Evolutionary conservation across 2,888 invertebrate genomes (phyloP).

Genomic region (Ichneumoninae sp.): DNA sequence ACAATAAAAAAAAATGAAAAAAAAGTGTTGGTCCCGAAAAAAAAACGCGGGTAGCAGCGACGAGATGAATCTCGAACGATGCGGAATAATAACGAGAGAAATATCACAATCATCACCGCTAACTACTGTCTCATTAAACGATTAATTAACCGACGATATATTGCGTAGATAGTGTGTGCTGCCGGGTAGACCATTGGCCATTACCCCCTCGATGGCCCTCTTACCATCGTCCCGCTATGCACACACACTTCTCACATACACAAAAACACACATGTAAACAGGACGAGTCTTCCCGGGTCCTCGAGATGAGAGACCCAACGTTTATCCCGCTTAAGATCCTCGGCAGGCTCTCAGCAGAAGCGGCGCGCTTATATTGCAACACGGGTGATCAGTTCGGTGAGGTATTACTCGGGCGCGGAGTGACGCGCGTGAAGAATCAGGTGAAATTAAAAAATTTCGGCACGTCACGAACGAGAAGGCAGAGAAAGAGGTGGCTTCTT

Average conservation of each 20-base stretch:
- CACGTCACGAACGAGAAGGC: constrained; percentile 61
- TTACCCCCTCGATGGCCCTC: constrained; percentile 43
- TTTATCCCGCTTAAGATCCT: constrained; percentile 65
- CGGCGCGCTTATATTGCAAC: constrained; percentile 49
- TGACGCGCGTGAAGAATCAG: constrained; percentile 76
- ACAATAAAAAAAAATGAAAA: not conserved
- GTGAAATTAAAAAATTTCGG: constrained; percentile 76
- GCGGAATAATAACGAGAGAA: constrained; percentile 63
- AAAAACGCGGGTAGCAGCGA: constrained; percentile 1
- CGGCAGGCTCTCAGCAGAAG: constrained; percentile 56
- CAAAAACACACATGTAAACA: constrained; percentile 3
- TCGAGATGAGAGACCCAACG: constrained; percentile 52
- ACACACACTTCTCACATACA: constrained; percentile 26
- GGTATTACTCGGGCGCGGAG: constrained; percentile 69
- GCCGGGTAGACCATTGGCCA: constrained; percentile 58
- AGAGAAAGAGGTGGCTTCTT: constrained; percentile 46
- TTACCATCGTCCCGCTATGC: constrained; percentile 36
- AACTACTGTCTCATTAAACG: constrained; percentile 84
- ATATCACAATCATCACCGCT: constrained; percentile 80
- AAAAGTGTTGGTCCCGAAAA: not conserved
- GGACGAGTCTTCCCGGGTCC: constrained; percentile 46
- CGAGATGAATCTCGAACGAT: constrained; percentile 61
- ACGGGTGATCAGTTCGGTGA: constrained; percentile 65
- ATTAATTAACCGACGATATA: constrained; percentile 83
- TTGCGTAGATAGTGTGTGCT: constrained; percentile 78